These are phyloP conservation scores for Torymus texanus DNA, from an alignment of 2,888 invertebrate genomes.

Conservation along the genomic window DNA sequence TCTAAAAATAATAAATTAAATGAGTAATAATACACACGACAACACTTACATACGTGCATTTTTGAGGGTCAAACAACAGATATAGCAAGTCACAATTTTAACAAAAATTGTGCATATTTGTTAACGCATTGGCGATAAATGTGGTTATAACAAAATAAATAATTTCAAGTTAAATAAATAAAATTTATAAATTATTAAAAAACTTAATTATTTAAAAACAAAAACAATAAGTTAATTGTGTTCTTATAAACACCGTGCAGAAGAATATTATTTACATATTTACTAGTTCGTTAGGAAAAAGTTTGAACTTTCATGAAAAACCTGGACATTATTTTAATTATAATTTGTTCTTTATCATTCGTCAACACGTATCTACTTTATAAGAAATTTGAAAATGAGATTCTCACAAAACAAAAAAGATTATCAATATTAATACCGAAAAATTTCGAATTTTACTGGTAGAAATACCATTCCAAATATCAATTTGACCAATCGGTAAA, in stretches of 20 bases:
- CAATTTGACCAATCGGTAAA: too few species aligned
- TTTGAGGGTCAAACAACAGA: slow-evolving; percentile 54
- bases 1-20: slow-evolving; percentile 10
- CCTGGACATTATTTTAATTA: too few species aligned
- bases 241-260: slow-evolving; percentile 52
- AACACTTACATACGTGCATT: slow-evolving; percentile 49
- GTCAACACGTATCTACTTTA: too few species aligned
- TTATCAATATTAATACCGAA: too few species aligned
- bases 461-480: too few species aligned
- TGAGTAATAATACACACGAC: slow-evolving; percentile 32
- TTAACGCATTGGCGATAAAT: slow-evolving; percentile 19
- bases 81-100: slow-evolving; percentile 36
- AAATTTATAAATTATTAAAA: background rate
- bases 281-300: slow-evolving; percentile 13
- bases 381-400: too few species aligned
- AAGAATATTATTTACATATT: slow-evolving; percentile 43
- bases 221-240: slow-evolving; percentile 24
- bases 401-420: too few species aligned
- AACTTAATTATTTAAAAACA: background rate
- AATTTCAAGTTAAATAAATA: slow-evolving; percentile 14
- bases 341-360: too few species aligned
- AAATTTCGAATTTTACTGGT: too few species aligned
- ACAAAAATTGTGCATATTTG: slow-evolving; percentile 32
- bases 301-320: slow-evolving; percentile 1
- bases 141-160: slow-evolving; percentile 34